These are phyloP conservation scores for Enteromius radiatus DNA, from an alignment of 2,797 vertebrate genomes.

Conservation along the genomic window DNA sequence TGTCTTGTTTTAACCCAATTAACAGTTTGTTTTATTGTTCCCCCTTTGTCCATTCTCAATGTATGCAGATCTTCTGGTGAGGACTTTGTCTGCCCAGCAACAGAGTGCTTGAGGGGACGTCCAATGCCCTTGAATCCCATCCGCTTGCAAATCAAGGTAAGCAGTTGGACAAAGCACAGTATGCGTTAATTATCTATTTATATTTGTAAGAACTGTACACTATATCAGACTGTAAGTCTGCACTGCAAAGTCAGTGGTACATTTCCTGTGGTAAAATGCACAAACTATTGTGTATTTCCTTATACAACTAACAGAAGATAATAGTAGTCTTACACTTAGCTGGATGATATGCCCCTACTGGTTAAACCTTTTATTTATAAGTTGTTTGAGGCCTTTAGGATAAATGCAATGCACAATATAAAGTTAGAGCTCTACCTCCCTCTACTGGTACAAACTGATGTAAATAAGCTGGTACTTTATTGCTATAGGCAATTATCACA, in stretches of 20 bases:
- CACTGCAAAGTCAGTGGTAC: neutral
- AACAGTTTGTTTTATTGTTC: slow-evolving; percentile 2
- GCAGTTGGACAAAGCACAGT: neutral
- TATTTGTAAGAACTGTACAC: neutral
- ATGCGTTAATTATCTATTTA: neutral
- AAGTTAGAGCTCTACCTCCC: slow-evolving; percentile 31
- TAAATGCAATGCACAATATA: neutral
- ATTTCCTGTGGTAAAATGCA: neutral
- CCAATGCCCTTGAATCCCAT: slow-evolving; percentile 39
- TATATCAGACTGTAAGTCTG: neutral
- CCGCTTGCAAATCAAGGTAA: slow-evolving; percentile 56
- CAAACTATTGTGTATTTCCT: neutral
- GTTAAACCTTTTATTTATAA: neutral
- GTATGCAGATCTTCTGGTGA: slow-evolving; percentile 24
- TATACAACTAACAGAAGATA: neutral
- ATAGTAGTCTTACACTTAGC: neutral
- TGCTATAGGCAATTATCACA: neutral
- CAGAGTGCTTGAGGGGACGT: slow-evolving; percentile 42
- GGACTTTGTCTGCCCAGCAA: slow-evolving; percentile 55
- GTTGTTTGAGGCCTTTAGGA: slow-evolving; percentile 16
- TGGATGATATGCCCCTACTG: neutral
- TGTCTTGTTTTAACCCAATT: neutral
- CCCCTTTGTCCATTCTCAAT: slow-evolving; percentile 28
- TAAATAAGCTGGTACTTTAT: neutral
- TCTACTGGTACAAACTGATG: slow-evolving; percentile 12